A percentile compares a stretch with the other conserved stretches of the same genome.
Evolutionary conservation across 2,113 vertebrate species (phyloP).

Genomic region (Myocastor coypus): DNA sequence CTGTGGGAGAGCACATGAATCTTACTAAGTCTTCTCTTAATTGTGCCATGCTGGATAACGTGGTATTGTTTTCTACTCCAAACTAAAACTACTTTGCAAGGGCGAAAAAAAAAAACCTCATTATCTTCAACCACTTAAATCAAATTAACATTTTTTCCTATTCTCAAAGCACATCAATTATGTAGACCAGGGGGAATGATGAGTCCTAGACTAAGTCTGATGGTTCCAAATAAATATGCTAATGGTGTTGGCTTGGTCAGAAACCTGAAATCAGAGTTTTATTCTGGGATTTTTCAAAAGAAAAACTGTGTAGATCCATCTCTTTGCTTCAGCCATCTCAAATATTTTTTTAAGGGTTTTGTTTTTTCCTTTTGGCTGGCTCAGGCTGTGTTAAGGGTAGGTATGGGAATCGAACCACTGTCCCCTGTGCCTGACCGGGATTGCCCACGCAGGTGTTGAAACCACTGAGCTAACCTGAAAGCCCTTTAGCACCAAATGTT

Average conservation of each 20-base stretch:
- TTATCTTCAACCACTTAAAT: constrained; percentile 71
- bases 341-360: no score
- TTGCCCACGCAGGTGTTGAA: no score
- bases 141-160: constrained; percentile 56
- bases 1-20: background rate
- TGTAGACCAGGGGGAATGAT: constrained; percentile 60
- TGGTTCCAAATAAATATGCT: constrained; percentile 66
- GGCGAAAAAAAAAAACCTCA: constrained; percentile 64
- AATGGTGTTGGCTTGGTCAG: constrained; percentile 66
- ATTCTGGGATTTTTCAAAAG: constrained; percentile 52
- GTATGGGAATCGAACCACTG: no score
- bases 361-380: no score
- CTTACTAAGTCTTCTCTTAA: constrained; percentile 25
- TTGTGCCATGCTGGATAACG: background rate
- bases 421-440: no score
- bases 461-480: no score
- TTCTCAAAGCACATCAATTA: constrained; percentile 65
- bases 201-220: constrained; percentile 54
- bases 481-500: no score
- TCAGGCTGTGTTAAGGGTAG: no score
- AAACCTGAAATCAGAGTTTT: constrained; percentile 64
- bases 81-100: constrained; percentile 72
- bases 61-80: constrained; percentile 22
- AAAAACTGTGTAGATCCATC: background rate
- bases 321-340: constrained; percentile 10